Base-by-base conservation (phyloP, 2,797 vertebrate genomes). In the Channa striata region DNA sequence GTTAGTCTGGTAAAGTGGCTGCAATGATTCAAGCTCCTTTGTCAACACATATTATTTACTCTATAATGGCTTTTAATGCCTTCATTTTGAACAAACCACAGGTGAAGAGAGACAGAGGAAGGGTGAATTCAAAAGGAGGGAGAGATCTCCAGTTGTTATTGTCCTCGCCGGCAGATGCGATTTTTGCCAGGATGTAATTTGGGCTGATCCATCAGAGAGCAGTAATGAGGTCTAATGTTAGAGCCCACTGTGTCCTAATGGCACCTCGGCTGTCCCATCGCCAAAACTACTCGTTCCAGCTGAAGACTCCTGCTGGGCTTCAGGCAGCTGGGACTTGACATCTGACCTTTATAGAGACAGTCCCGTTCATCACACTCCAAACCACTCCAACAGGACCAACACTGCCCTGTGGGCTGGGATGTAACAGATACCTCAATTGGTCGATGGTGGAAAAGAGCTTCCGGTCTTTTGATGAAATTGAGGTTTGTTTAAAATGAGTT, bases 181-280 rank as follows among this genome's bases (percentile, higher is more conserved):
- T 61, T 72, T 69, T 81, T 82, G 78, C 83, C 80, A 87, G 87
- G 88, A 62, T 89, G 81, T 89, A 89, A 92, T 93, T 89, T 91
- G 78, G 84, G 71, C 65, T 74, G 70, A 91, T 94, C 91, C 74
- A 88, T 93, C 92, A 92, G 74, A 81, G 84, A 81, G 76, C 89
- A 61, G 81, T 93, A 93, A 94, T 92, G 87, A 93, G 86, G 86
- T 89, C 88, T 93, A 93, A 93, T 93, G 89, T 80, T 87, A 89
- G 89, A 82, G 83, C 87, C 92, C 86, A 78, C 84, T 83, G 90
- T 64, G 89, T 81, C 86, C 89, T 93, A 91, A 93, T 91, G 90
- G 83, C 90, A 86, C 89, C 79, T 81, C 70, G 60, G 79, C 85
- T 82, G 80, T 78, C 86, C 87, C 78, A 67, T 60, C 65, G 39